Evolutionary conservation across 2,797 vertebrate genomes (phyloP).

Genomic region (Carduelis carduelis): DNA sequence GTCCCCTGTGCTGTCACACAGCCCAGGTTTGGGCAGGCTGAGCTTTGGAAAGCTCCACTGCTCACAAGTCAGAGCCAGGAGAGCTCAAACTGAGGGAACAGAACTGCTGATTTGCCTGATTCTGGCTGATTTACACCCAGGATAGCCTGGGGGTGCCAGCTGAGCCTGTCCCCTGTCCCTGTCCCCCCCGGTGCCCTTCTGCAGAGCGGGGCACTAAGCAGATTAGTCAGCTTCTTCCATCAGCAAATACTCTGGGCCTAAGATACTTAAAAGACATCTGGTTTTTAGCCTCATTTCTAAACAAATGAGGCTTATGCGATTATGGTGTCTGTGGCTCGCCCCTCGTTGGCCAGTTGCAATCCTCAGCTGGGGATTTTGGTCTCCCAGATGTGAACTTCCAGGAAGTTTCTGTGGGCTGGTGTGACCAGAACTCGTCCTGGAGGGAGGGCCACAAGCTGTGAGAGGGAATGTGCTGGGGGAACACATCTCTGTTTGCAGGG

Average conservation of each 20-base stretch:
- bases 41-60: background rate
- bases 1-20: background rate
- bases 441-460: accelerated
- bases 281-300: slow-evolving; percentile 42
- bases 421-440: background rate
- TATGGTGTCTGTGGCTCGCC: background rate
- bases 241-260: background rate
- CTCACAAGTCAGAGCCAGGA: background rate
- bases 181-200: background rate
- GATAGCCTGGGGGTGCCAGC: background rate
- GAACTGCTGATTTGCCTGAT: background rate
- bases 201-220: background rate
- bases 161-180: background rate
- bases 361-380: background rate
- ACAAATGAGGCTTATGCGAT: slow-evolving; percentile 46
- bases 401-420: background rate
- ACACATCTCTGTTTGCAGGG: background rate
- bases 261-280: slow-evolving; percentile 54
- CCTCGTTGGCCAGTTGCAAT: background rate
- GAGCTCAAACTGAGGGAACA: background rate
- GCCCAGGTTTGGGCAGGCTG: background rate
- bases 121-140: background rate
- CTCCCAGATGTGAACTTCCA: background rate
- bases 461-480: background rate
- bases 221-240: slow-evolving; percentile 42